These are phyloP conservation scores for Callipepla californica DNA, from an alignment of 2,113 vertebrate species.

Conservation along the genomic window DNA sequence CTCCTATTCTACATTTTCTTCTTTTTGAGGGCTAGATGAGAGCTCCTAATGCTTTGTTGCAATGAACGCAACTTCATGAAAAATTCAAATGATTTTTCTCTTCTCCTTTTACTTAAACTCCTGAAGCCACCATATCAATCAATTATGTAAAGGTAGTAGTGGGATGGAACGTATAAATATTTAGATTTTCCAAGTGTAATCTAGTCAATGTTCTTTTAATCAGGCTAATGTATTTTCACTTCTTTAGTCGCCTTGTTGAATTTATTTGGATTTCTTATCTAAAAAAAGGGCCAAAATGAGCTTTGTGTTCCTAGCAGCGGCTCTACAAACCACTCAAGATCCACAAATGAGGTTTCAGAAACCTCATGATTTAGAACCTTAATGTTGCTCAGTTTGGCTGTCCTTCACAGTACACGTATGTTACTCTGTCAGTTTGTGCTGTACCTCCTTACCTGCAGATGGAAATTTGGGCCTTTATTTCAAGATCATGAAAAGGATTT, in stretches of 20 bases:
- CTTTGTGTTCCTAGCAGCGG: neutral
- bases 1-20: neutral
- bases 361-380: neutral
- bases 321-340: slow-evolving; percentile 10
- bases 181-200: neutral
- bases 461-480: neutral
- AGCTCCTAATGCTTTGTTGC: neutral
- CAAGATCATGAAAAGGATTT: neutral
- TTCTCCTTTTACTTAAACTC: neutral
- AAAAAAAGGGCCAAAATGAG: neutral
- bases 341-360: neutral
- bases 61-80: neutral
- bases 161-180: neutral
- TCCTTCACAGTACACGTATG: neutral
- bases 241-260: slow-evolving; percentile 5
- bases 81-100: neutral
- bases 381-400: neutral
- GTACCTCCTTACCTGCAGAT: neutral
- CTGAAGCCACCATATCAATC: neutral
- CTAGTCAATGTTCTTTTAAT: neutral
- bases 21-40: neutral
- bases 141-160: neutral
- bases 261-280: neutral
- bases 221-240: neutral
- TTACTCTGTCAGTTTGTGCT: neutral